Conservation (phyloP, 2,888 invertebrate species). For the Idaea dimidiata region DNA sequence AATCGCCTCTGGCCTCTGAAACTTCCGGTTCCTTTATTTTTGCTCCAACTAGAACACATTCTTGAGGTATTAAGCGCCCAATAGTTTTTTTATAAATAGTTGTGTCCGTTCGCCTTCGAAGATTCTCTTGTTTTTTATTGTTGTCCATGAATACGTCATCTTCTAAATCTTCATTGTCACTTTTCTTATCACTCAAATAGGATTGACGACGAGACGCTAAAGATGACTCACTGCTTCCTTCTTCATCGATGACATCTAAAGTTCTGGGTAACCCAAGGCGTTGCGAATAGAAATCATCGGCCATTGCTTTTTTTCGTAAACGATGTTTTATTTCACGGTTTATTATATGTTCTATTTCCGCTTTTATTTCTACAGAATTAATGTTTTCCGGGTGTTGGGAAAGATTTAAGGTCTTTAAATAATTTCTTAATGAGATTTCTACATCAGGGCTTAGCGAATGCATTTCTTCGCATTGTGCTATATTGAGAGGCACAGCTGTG, state of each 20-base stretch:
- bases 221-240: slow-evolving; percentile 84
- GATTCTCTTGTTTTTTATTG: slow-evolving; percentile 42
- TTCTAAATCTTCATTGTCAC: slow-evolving; percentile 71
- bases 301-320: slow-evolving; percentile 62
- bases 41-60: slow-evolving; percentile 82
- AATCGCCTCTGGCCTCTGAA: slow-evolving; percentile 81
- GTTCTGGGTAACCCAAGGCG: slow-evolving; percentile 84
- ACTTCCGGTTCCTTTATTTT: slow-evolving; percentile 80
- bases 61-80: slow-evolving; percentile 63
- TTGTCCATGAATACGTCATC: slow-evolving; percentile 74
- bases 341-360: slow-evolving; percentile 69
- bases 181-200: slow-evolving; percentile 72
- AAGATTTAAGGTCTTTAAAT: slow-evolving; percentile 79
- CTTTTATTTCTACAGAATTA: slow-evolving; percentile 61
- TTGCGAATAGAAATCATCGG: slow-evolving; percentile 57
- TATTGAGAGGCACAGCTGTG: slow-evolving; percentile 63
- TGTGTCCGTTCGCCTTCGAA: slow-evolving; percentile 38
- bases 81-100: slow-evolving; percentile 51
- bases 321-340: slow-evolving; percentile 69
- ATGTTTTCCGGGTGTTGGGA: slow-evolving; percentile 69
- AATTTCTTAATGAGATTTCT: slow-evolving; percentile 77
- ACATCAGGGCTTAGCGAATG: slow-evolving; percentile 78
- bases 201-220: slow-evolving; percentile 79
- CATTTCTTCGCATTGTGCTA: slow-evolving; percentile 62
- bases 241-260: slow-evolving; percentile 89